These are phyloP conservation scores for Xestia rhomboidea DNA, from an alignment of 2,888 invertebrate genomes.

Conservation along the genomic window DNA sequence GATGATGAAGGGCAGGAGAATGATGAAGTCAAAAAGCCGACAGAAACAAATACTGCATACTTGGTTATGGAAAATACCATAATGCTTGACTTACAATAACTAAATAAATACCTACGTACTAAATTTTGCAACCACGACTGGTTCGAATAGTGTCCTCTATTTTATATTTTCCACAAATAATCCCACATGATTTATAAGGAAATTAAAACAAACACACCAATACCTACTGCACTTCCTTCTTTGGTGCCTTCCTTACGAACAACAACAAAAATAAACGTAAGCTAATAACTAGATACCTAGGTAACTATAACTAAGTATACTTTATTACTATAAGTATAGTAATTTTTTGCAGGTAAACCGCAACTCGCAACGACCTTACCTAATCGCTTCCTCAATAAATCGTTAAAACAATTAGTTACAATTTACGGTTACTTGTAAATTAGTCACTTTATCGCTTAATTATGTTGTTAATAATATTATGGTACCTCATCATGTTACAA, in stretches of 20 bases:
- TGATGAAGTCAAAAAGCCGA: too few relatives aligned
- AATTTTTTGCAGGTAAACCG: neutral
- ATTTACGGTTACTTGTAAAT: slow-evolving; percentile 32
- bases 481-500: slow-evolving; percentile 7
- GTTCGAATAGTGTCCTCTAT: neutral
- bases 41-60: neutral
- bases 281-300: neutral
- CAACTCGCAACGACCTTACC: neutral
- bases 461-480: slow-evolving; percentile 3
- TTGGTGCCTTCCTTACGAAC: too few relatives aligned
- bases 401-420: slow-evolving; percentile 29
- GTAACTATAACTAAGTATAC: neutral
- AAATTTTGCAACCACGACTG: neutral
- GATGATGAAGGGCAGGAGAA: too few relatives aligned
- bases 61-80: neutral
- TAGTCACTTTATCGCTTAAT: slow-evolving; percentile 20
- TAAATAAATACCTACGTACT: neutral
- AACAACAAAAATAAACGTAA: neutral
- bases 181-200: neutral
- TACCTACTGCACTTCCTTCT: neutral
- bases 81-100: neutral
- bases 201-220: slow-evolving; percentile 4
- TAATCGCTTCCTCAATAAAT: slow-evolving; percentile 41
- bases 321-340: neutral
- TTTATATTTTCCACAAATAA: neutral